A percentile compares a stretch with the other conserved stretches of the same genome.
Conservation (phyloP, 2,113 vertebrate species). For the Rhinolophus ferrumequinum region DNA sequence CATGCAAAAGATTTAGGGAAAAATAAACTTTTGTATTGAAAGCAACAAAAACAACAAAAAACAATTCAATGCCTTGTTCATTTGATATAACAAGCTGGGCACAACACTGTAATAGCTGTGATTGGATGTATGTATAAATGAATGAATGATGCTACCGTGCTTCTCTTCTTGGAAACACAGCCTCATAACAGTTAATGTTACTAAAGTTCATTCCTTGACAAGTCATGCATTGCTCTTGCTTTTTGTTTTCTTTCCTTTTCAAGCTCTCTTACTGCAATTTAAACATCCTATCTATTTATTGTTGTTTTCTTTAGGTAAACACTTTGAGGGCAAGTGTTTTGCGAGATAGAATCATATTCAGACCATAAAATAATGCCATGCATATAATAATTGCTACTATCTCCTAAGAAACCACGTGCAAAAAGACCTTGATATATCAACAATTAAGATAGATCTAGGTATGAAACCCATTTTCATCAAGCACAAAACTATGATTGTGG, state of each 20-base stretch:
- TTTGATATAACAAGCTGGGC: background rate
- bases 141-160: background rate
- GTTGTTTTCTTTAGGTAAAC: background rate
- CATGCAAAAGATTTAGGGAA: background rate
- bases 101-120: background rate
- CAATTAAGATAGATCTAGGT: background rate
- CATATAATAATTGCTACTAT: background rate
- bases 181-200: background rate
- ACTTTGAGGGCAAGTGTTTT: conserved; percentile 11
- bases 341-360: background rate
- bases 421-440: background rate
- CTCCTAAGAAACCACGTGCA: background rate
- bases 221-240: background rate
- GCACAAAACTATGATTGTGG: background rate
- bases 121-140: background rate
- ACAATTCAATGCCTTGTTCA: background rate
- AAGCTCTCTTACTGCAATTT: background rate
- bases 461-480: background rate
- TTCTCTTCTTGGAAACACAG: background rate
- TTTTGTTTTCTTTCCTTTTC: background rate
- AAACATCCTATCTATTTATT: background rate
- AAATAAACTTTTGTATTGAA: background rate
- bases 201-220: background rate
- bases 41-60: background rate
- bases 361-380: background rate